Percentiles rank a stretch among this genome's conserved stretches.
phyloP scores from a whole-genome alignment of 2,888 invertebrate species.

The Steinernema hermaphroditum region DNA sequence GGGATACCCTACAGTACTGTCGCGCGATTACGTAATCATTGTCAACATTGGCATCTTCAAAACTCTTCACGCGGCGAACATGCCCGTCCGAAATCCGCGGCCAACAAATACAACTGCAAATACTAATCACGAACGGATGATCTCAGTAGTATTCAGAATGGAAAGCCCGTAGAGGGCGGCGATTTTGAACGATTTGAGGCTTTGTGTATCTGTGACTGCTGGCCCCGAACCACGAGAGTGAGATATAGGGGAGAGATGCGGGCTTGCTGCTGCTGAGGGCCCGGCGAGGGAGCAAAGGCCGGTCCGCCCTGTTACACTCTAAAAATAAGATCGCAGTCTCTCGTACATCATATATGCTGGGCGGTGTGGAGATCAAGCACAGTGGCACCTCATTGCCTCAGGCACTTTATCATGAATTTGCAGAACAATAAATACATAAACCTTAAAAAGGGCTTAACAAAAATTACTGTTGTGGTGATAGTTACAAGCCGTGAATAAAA shows the following conservation, averaged over 20 bases:
- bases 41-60: constrained; percentile 27
- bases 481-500: too few species aligned
- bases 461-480: too few species aligned
- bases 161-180: constrained; percentile 26
- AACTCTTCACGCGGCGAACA: neutral
- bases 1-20: constrained; percentile 27
- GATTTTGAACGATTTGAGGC: constrained; percentile 29
- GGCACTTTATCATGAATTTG: neutral
- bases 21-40: constrained; percentile 12
- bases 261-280: constrained; percentile 27
- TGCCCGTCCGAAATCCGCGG: neutral
- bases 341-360: constrained; percentile 29
- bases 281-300: constrained; percentile 29
- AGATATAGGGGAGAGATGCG: constrained; percentile 31
- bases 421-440: too few species aligned
- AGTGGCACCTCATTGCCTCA: constrained; percentile 15
- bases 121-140: constrained; percentile 20
- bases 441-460: too few species aligned
- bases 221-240: constrained; percentile 28
- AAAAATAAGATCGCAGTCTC: constrained; percentile 29
- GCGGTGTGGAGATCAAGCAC: constrained; percentile 26
- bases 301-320: constrained; percentile 31
- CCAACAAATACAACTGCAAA: neutral
- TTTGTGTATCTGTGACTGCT: constrained; percentile 30
- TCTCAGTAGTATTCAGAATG: constrained; percentile 17